These are phyloP conservation scores for Diadema setosum DNA, from an alignment of 35 echinoderm and acorn worm species.

Conservation along the genomic window DNA sequence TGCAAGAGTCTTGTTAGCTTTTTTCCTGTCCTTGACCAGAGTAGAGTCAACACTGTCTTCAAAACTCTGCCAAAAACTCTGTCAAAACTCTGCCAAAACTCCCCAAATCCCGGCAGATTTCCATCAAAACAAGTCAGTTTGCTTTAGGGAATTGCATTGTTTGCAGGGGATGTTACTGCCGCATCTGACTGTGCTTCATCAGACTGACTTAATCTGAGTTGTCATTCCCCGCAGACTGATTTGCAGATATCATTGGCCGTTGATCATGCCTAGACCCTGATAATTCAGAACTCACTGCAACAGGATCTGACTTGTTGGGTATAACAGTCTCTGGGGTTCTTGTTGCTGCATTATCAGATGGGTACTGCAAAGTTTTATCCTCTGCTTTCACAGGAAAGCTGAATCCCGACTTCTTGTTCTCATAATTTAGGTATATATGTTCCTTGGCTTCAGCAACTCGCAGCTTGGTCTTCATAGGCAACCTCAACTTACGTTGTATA, in stretches of 20 bases:
- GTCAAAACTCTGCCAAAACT: background rate
- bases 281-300: background rate
- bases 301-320: background rate
- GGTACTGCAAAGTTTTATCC: background rate
- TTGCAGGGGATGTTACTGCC: constrained; percentile 25
- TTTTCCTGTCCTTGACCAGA: background rate
- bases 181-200: background rate
- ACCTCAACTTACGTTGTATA: background rate
- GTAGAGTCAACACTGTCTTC: constrained; percentile 34
- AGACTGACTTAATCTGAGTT: background rate
- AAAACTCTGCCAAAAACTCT: constrained; percentile 7
- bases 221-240: background rate
- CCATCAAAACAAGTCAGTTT: constrained; percentile 41
- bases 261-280: background rate
- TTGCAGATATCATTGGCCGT: background rate
- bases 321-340: background rate
- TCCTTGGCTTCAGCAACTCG: background rate
- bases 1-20: constrained; percentile 53
- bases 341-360: background rate
- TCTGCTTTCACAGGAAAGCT: background rate
- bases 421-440: background rate
- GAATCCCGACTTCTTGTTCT: background rate
- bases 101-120: constrained; percentile 26
- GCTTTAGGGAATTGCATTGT: constrained; percentile 45
- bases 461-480: background rate